Conservation (phyloP, 2,113 vertebrate species). For the Gymnocephalus cernua region DNA sequence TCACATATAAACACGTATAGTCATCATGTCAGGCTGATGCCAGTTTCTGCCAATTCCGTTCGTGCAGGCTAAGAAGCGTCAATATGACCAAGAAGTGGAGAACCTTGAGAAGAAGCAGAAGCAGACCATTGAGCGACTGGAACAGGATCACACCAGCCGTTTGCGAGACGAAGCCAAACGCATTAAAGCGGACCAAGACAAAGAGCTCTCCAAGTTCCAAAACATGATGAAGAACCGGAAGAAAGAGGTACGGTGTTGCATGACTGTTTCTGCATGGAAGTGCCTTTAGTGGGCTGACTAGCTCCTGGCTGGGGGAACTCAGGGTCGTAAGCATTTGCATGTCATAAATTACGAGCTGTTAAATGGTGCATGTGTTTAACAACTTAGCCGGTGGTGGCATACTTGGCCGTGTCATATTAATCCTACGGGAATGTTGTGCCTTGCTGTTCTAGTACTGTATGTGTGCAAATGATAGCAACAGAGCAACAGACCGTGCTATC, state of each 20-base stretch:
- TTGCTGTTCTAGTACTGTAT: constrained; percentile 10
- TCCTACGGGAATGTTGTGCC: constrained; percentile 35
- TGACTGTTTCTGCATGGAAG: constrained; percentile 14
- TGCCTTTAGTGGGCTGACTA: constrained; percentile 2
- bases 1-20: background rate
- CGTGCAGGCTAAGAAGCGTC: constrained; percentile 91
- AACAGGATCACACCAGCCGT: constrained; percentile 96
- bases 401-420: constrained; percentile 33
- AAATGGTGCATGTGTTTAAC: constrained; percentile 41
- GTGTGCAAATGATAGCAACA: constrained; percentile 35
- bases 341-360: constrained; percentile 24
- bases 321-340: constrained; percentile 38
- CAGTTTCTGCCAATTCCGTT: background rate
- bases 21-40: background rate
- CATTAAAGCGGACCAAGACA: constrained; percentile 98
- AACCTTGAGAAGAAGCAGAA: constrained; percentile 98
- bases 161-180: constrained; percentile 96
- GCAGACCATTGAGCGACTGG: constrained; percentile 96
- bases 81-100: constrained; percentile 97
- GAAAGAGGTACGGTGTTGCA: constrained; percentile 91
- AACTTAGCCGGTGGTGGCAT: constrained; percentile 18
- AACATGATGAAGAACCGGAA: constrained; percentile 95
- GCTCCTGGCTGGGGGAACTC: background rate
- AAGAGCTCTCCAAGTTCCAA: constrained; percentile 97
- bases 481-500: constrained; percentile 38